Percentiles rank a stretch among this genome's conserved stretches.
Conservation (phyloP, 2,888 invertebrate species). For the Minunthozetes semirufus region DNA sequence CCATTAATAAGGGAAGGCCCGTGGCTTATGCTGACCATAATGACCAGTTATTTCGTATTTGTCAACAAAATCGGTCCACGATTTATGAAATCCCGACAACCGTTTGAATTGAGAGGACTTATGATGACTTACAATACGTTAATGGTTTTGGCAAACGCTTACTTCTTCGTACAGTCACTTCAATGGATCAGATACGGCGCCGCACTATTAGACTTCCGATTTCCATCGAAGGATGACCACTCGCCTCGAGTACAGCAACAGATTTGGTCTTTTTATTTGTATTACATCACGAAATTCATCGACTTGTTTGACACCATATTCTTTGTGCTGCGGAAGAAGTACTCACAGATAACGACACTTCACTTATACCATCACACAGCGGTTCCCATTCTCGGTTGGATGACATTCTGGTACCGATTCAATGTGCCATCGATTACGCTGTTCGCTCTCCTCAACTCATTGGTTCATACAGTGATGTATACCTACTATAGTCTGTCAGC, state of each 20-base stretch:
- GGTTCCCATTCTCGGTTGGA: slow-evolving; percentile 90
- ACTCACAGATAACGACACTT: slow-evolving; percentile 79
- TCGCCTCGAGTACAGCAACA: background rate
- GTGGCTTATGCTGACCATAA: slow-evolving; percentile 19
- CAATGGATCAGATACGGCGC: slow-evolving; percentile 21
- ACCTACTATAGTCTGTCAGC: slow-evolving; percentile 83
- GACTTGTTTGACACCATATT: slow-evolving; percentile 89
- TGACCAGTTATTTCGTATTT: slow-evolving; percentile 1
- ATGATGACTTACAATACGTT: slow-evolving; percentile 50
- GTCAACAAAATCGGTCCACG: slow-evolving; percentile 59
- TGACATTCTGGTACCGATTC: slow-evolving; percentile 88
- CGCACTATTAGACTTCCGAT: slow-evolving; percentile 6
- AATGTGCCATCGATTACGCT: slow-evolving; percentile 66
- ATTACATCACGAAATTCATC: slow-evolving; percentile 84
- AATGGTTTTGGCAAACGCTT: slow-evolving; percentile 27
- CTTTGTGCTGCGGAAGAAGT: slow-evolving; percentile 85
- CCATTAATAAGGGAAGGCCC: slow-evolving; percentile 19
- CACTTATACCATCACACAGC: slow-evolving; percentile 93
- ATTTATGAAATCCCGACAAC: slow-evolving; percentile 67
- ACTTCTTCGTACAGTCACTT: slow-evolving; percentile 16
- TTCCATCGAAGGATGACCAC: slow-evolving; percentile 16
- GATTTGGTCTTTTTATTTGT: slow-evolving; percentile 68
- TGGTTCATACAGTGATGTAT: slow-evolving; percentile 89
- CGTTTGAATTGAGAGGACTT: slow-evolving; percentile 66
- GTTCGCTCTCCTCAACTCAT: slow-evolving; percentile 81